Evolutionary conservation across 2,113 vertebrate species (phyloP).

Genomic region (Cairina moschata): DNA sequence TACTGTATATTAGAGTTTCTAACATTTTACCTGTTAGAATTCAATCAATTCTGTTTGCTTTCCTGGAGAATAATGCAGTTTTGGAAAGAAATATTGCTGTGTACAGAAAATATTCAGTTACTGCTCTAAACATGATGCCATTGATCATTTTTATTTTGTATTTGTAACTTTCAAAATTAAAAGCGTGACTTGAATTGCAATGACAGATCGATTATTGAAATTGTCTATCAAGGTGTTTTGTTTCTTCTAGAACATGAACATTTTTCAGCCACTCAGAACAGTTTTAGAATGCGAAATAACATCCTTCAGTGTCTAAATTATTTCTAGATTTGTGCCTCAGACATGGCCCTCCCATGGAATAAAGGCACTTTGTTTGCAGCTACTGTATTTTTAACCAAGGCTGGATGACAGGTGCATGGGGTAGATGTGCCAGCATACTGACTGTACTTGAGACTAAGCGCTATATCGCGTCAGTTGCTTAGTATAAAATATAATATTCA

Average conservation of each 20-base stretch:
- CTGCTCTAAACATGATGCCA: constrained; percentile 78
- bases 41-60: constrained; percentile 69
- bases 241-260: constrained; percentile 70
- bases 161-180: constrained; percentile 81
- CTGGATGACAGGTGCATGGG: constrained; percentile 68
- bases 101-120: constrained; percentile 74
- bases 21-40: constrained; percentile 74
- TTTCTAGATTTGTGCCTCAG: constrained; percentile 71
- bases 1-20: constrained; percentile 76
- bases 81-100: constrained; percentile 75
- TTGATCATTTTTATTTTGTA: constrained; percentile 78
- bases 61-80: constrained; percentile 76
- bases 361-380: constrained; percentile 77
- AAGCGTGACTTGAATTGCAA: constrained; percentile 83
- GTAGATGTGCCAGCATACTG: constrained; percentile 72
- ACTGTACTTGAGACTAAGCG: constrained; percentile 67
- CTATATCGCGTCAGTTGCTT: constrained; percentile 52
- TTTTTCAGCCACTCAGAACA: constrained; percentile 68
- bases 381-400: constrained; percentile 72
- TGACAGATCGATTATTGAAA: constrained; percentile 77
- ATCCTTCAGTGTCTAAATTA: constrained; percentile 63
- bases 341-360: constrained; percentile 62
- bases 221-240: constrained; percentile 77
- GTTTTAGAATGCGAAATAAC: constrained; percentile 68
- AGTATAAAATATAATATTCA: constrained; percentile 51